Conservation (phyloP, 2,888 invertebrate genomes). For the Stenodema calcarata region DNA sequence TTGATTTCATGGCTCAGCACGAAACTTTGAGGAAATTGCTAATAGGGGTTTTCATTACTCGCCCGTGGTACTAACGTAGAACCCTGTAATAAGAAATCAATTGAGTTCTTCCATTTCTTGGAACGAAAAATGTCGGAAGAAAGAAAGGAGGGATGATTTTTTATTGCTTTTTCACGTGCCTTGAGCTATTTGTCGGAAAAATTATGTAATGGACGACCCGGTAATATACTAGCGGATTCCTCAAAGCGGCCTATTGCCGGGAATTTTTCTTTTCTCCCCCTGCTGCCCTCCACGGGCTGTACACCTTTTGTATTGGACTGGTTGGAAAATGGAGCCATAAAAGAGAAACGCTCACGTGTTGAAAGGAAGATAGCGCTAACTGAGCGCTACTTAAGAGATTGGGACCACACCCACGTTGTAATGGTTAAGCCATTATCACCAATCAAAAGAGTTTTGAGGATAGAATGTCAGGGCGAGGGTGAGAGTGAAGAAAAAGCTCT, state of each 20-base stretch:
- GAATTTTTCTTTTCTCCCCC: background rate
- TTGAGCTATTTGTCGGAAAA: conserved; percentile 20
- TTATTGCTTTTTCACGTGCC: conserved; percentile 9
- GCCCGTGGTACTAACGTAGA: too few species aligned
- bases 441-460: conserved; percentile 28
- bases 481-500: background rate
- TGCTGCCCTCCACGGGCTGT: background rate
- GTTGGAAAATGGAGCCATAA: conserved; percentile 41
- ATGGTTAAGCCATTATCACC: conserved; percentile 46
- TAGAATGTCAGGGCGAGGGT: background rate
- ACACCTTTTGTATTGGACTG: background rate
- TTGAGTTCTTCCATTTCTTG: too few species aligned
- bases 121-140: background rate
- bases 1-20: too few species aligned
- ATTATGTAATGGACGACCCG: background rate
- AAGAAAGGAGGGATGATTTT: background rate
- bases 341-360: conserved; percentile 46
- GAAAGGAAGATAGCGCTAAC: conserved; percentile 46
- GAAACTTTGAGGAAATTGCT: too few species aligned
- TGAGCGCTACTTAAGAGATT: conserved; percentile 46
- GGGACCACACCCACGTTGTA: conserved; percentile 46
- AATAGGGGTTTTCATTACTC: too few species aligned
- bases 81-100: too few species aligned
- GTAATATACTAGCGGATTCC: background rate
- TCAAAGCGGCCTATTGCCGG: background rate